Conservation (phyloP, 1,140 invertebrate genomes). For the Diorhabda elongata region DNA sequence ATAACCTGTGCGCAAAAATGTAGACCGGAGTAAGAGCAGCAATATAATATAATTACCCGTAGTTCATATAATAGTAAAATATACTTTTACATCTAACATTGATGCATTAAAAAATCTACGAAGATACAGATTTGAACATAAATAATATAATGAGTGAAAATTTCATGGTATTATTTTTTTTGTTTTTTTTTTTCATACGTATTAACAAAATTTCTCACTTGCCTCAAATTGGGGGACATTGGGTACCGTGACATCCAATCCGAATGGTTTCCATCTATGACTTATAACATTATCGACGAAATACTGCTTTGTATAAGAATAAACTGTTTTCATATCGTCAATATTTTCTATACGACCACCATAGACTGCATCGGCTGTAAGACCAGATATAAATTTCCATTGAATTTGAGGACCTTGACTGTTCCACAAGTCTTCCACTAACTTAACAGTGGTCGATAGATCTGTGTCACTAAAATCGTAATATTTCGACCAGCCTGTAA, state of each 20-base stretch:
- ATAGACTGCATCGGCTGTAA: constrained; percentile 80
- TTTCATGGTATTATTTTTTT: too few relatives aligned
- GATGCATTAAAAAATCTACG: not conserved
- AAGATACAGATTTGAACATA: too few relatives aligned
- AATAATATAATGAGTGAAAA: too few relatives aligned
- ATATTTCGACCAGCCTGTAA: constrained; percentile 74
- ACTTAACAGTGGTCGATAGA: constrained; percentile 69
- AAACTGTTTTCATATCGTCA: constrained; percentile 71
- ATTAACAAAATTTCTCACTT: not conserved
- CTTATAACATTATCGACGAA: constrained; percentile 62
- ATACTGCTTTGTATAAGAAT: constrained; percentile 69
- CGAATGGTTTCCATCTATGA: constrained; percentile 56
- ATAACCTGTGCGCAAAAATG: too few relatives aligned
- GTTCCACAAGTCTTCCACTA: constrained; percentile 61
- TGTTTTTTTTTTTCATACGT: too few relatives aligned
- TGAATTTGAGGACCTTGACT: constrained; percentile 49
- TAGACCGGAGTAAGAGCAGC: too few relatives aligned
- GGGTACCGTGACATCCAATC: constrained; percentile 51
- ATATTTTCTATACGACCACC: constrained; percentile 82
- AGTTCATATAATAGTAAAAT: not conserved
- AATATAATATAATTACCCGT: too few relatives aligned
- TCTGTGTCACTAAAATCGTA: constrained; percentile 90
- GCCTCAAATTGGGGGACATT: constrained; percentile 45
- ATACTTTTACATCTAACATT: not conserved
- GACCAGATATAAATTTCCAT: constrained; percentile 77